Percentiles rank a stretch among this genome's conserved stretches.
Conservation (phyloP, 2,888 invertebrate species). For the Odontocolon sp. region DNA sequence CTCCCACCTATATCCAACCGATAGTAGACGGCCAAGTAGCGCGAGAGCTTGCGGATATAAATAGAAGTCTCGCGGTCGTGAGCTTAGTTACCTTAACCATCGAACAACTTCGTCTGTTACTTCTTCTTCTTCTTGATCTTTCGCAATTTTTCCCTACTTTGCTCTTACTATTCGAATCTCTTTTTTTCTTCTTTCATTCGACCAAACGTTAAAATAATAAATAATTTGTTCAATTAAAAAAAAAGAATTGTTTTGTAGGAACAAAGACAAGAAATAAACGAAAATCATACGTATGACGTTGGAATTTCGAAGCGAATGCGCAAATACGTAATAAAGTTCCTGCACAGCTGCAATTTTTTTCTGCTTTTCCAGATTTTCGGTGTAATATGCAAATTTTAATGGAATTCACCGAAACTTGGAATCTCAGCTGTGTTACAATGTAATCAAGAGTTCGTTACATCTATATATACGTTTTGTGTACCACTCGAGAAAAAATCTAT, state of each 20-base stretch:
- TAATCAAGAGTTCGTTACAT: too few species aligned
- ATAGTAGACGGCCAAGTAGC: conserved; percentile 50
- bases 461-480: too few species aligned
- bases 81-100: conserved; percentile 27
- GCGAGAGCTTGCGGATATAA: conserved; percentile 54
- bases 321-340: conserved; percentile 7
- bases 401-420: too few species aligned
- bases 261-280: neutral
- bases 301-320: neutral
- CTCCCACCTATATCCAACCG: conserved; percentile 22
- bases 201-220: too few species aligned
- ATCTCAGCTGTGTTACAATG: too few species aligned
- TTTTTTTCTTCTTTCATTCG: neutral
- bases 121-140: neutral
- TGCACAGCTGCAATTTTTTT: conserved; percentile 8
- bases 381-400: too few species aligned
- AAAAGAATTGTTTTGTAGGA: too few species aligned
- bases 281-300: conserved; percentile 8
- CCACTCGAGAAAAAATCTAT: conserved; percentile 23
- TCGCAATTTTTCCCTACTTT: neutral
- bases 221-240: too few species aligned
- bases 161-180: neutral
- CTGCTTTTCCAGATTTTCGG: too few species aligned
- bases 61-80: conserved; percentile 51
- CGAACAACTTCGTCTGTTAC: conserved; percentile 29